Conservation (phyloP, 2,113 vertebrate genomes). For the Oreamnos americanus region DNA sequence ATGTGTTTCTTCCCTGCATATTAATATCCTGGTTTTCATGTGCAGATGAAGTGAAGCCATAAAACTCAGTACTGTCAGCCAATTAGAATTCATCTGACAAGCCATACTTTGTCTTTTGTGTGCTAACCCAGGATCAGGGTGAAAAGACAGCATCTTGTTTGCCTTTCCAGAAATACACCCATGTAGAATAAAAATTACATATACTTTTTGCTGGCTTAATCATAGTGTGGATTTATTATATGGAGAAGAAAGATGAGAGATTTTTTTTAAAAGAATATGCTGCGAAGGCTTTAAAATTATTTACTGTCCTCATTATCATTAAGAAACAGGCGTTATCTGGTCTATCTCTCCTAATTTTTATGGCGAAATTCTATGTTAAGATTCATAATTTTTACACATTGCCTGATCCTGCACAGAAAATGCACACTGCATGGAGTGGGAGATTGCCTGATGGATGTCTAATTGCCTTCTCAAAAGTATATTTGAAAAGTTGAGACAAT, state of each 20-base stretch:
- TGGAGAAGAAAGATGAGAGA: background rate
- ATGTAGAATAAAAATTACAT: constrained; percentile 34
- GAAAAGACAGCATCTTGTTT: constrained; percentile 38
- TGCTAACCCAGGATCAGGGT: constrained; percentile 3
- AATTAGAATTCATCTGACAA: constrained; percentile 50
- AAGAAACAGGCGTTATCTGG: constrained; percentile 38
- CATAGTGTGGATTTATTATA: constrained; percentile 55
- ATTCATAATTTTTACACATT: constrained; percentile 38
- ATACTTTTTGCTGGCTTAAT: constrained; percentile 23
- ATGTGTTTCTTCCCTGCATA: background rate
- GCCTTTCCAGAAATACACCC: background rate
- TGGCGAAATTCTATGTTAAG: constrained; percentile 18
- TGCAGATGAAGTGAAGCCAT: background rate
- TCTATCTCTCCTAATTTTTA: constrained; percentile 23
- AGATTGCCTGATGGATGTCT: background rate
- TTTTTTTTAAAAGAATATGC: background rate
- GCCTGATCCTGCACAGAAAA: background rate
- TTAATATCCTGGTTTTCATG: background rate
- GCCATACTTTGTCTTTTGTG: constrained; percentile 38
- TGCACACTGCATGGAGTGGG: background rate
- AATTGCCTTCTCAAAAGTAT: background rate
- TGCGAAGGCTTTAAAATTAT: constrained; percentile 48
- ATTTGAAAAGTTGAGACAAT: background rate
- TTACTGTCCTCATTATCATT: constrained; percentile 67
- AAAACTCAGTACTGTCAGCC: background rate